Conservation (phyloP, 2,888 invertebrate species). For the Phrixothrix hirtus region DNA sequence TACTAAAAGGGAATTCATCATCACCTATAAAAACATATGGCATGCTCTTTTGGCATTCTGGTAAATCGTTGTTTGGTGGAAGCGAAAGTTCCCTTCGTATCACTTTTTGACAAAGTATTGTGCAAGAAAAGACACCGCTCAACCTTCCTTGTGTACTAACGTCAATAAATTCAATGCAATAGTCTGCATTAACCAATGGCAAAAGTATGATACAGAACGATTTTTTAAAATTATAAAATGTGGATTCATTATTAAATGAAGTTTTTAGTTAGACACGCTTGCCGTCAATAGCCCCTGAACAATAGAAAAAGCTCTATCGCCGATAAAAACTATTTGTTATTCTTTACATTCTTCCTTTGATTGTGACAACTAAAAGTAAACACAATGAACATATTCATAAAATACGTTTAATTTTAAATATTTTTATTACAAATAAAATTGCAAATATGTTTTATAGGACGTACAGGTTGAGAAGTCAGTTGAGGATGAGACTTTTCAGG, state of each 20-base stretch:
- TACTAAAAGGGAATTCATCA: slow-evolving; percentile 1
- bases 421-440: no score
- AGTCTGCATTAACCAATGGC: slow-evolving; percentile 43
- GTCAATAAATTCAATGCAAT: slow-evolving; percentile 28
- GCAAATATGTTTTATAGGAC: no score
- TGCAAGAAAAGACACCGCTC: slow-evolving; percentile 5
- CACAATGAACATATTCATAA: slow-evolving; percentile 18
- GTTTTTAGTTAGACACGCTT: slow-evolving; percentile 22
- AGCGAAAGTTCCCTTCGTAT: not conserved
- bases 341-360: slow-evolving; percentile 31
- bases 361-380: slow-evolving; percentile 30
- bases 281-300: slow-evolving; percentile 17
- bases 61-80: not conserved
- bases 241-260: slow-evolving; percentile 31
- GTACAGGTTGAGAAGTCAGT: not conserved
- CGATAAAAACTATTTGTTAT: no score
- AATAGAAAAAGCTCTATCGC: no score
- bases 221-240: slow-evolving; percentile 6
- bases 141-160: slow-evolving; percentile 14
- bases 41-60: not conserved
- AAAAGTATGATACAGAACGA: slow-evolving; percentile 43
- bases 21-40: not conserved
- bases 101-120: slow-evolving; percentile 3
- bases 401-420: no score
- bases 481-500: not conserved